These are phyloP conservation scores for Caenorhabditis virilis DNA, from an alignment of 2,888 invertebrate species.

Conservation along the genomic window DNA sequence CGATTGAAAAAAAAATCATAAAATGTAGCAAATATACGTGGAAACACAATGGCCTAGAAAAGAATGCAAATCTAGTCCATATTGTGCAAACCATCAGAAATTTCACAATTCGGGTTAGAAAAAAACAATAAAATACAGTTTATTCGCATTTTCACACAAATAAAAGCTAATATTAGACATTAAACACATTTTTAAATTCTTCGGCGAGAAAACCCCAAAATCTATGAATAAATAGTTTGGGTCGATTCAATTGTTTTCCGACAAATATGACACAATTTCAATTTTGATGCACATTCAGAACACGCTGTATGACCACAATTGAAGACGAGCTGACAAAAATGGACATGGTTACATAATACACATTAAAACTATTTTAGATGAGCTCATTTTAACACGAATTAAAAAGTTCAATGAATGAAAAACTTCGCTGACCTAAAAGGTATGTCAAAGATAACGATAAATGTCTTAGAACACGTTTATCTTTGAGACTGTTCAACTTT, in stretches of 20 bases:
- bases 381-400: no score
- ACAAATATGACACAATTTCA: constrained; percentile 46
- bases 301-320: constrained; percentile 48
- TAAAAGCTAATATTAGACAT: background rate
- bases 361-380: background rate
- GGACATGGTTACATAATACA: background rate
- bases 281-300: constrained; percentile 32
- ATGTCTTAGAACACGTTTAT: no score
- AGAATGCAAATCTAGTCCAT: background rate
- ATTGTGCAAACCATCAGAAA: background rate
- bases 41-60: constrained; percentile 6
- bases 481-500: no score
- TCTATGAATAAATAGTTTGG: constrained; percentile 43
- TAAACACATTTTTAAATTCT: background rate
- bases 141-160: background rate
- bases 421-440: no score
- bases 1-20: background rate
- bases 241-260: constrained; percentile 36
- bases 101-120: no score
- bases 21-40: constrained; percentile 13
- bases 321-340: constrained; percentile 20
- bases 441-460: no score
- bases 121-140: background rate
- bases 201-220: background rate
- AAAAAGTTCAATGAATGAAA: no score